A percentile compares a stretch with the other conserved stretches of the same genome.
These are phyloP conservation scores for Sebastes trivittatus DNA, from an alignment of 2,797 vertebrate genomes.

Conservation along the genomic window DNA sequence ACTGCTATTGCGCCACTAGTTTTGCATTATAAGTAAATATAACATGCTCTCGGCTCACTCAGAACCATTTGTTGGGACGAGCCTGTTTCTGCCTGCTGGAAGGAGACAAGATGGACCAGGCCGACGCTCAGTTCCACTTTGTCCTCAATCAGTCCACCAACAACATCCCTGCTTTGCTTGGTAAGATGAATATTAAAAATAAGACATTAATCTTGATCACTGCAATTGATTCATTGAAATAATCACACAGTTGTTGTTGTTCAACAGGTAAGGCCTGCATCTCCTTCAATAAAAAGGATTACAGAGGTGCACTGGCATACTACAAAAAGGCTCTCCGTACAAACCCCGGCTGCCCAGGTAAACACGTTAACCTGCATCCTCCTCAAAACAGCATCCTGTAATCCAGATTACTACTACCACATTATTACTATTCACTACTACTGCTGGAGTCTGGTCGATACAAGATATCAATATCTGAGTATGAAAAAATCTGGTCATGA, in stretches of 20 bases:
- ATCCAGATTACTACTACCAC: neutral
- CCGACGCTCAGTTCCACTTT: conserved; percentile 98
- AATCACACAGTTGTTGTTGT: neutral
- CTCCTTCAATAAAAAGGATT: conserved; percentile 99
- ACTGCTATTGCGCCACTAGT: neutral
- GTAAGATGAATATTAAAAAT: conserved; percentile 69
- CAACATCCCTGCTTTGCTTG: conserved; percentile 97
- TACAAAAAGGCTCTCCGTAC: conserved; percentile 99
- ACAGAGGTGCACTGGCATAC: conserved; percentile 96
- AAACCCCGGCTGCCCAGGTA: conserved; percentile 98
- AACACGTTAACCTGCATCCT: conserved; percentile 27
- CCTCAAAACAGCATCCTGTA: neutral
- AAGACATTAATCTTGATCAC: neutral
- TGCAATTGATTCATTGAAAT: neutral
- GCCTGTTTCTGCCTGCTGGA: conserved; percentile 98
- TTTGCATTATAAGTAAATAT: neutral
- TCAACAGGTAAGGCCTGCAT: conserved; percentile 96
- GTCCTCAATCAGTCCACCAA: conserved; percentile 99
- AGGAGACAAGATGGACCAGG: conserved; percentile 99
- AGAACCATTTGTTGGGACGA: conserved; percentile 99
- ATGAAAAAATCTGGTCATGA: neutral
- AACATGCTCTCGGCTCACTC: conserved; percentile 44
- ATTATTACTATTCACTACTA: neutral
- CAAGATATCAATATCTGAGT: neutral
- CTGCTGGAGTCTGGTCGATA: neutral